A percentile compares a stretch with the other conserved stretches of the same genome.
These are phyloP conservation scores for Apocheima hispidaria DNA, from an alignment of 2,888 invertebrate species.

Conservation along the genomic window DNA sequence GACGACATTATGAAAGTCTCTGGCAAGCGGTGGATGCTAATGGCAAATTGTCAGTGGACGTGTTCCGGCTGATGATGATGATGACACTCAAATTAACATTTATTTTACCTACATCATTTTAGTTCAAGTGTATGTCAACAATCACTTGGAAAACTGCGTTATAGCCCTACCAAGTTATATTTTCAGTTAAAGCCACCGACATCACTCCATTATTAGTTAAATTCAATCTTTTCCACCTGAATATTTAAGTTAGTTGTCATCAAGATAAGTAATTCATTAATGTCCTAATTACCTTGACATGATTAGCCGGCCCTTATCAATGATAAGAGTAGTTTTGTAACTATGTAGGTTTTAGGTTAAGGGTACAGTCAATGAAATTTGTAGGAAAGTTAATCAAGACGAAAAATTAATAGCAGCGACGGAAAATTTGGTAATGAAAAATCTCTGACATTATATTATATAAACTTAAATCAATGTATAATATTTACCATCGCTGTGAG, in stretches of 20 bases:
- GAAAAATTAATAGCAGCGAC: background rate
- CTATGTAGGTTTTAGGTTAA: constrained; percentile 35
- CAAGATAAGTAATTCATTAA: constrained; percentile 34
- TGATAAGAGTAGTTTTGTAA: constrained; percentile 37
- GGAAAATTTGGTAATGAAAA: constrained; percentile 4
- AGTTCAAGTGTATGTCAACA: constrained; percentile 24
- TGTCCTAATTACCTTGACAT: constrained; percentile 47
- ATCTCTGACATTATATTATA: too few relatives aligned
- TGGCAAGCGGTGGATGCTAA: too few relatives aligned
- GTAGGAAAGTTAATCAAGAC: background rate
- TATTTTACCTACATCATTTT: background rate
- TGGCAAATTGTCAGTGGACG: too few relatives aligned
- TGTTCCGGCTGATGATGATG: too few relatives aligned
- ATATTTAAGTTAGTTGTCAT: constrained; percentile 11
- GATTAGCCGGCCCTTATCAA: constrained; percentile 36
- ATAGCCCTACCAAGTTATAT: constrained; percentile 1
- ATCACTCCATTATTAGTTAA: background rate
- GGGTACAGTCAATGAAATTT: constrained; percentile 22
- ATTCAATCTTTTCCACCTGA: background rate
- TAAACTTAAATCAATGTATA: too few relatives aligned
- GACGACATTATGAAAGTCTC: too few relatives aligned
- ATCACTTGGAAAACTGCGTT: background rate
- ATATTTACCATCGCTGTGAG: too few relatives aligned
- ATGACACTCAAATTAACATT: background rate
- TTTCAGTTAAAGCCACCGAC: background rate